Evolutionary conservation across 2,113 vertebrate genomes (phyloP), one percentile per base, ranked within the genome.

Genomic region (Cinclus mexicanus): DNA sequence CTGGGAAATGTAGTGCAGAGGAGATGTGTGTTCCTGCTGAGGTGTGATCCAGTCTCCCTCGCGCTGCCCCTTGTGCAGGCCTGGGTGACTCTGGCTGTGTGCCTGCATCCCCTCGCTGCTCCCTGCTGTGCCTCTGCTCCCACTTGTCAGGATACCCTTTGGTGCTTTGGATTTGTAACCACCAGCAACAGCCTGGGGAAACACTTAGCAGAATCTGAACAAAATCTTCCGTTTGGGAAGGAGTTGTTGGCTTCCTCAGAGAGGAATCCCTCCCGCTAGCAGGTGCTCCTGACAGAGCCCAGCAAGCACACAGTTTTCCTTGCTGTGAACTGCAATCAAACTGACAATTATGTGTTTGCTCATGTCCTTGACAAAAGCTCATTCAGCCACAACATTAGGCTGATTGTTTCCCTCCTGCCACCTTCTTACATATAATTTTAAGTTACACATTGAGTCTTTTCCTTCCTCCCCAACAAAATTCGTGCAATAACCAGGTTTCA

Each of bases 1-100:
- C 14, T 42, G 17, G 55, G 37, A 26, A 12, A 37, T 5, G 24
- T 24, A 63, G 10, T 11, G 29, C 33, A 81, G 52, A 81, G 84
- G 37, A 31, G 19, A 20, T 25, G 29, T 52, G 74, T 46, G 12
- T 18, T 71, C 35, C 39, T 2, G 0, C 18, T 60, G 31, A 31
- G 77, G 9, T 39, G 60, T 12, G 46, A 33, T 24, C 35, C 53
- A n/a, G 35, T 49, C 14, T 84, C 39, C 50, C 29, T 42, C n/a
- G 39, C 61, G 77, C 42, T 22, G 5, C 1, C 11, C 13, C 0
- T 0, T 7, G 24, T 5, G 9, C 1, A 53, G 71, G 49, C 44
- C 52, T 29, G 47, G 55, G 26, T 26, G 49, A 31, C 2, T 12
- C n/a, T 79, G 22, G 2, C 76, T n/a, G 16, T 2, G n/a, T 33